Conservation (phyloP, 30 jellyfish, hydroid and myxozoan genomes). For the Hydractinia echinata region DNA sequence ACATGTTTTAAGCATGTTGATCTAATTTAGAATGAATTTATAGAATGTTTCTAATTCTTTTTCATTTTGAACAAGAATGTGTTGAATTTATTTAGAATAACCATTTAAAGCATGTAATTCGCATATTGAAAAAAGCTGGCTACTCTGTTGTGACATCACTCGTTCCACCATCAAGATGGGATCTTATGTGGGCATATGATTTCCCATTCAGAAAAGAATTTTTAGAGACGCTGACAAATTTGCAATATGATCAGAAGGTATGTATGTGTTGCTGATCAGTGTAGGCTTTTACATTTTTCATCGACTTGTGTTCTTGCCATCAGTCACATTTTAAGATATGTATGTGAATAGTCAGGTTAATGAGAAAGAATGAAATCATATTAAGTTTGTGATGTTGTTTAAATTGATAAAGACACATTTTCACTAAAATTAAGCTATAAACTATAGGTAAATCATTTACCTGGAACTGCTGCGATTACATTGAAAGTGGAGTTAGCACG, state of each 20-base stretch:
- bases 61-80: not conserved
- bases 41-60: too few relatives aligned
- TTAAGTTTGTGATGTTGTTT: not conserved
- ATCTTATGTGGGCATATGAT: slow-evolving; percentile 89
- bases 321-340: too few relatives aligned
- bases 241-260: slow-evolving; percentile 50
- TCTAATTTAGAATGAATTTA: too few relatives aligned
- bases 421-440: not conserved
- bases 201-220: slow-evolving; percentile 61
- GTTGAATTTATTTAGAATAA: slow-evolving; percentile 36
- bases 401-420: not conserved
- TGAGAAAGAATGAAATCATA: too few relatives aligned
- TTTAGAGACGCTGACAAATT: slow-evolving; percentile 34
- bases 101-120: slow-evolving; percentile 79
- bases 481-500: slow-evolving; percentile 86
- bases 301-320: too few relatives aligned
- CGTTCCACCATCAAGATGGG: slow-evolving; percentile 73
- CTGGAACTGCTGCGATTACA: slow-evolving; percentile 78
- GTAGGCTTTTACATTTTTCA: too few relatives aligned
- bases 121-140: slow-evolving; percentile 60
- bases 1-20: not conserved
- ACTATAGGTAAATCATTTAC: slow-evolving; percentile 75
- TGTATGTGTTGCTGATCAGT: not conserved
- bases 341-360: too few relatives aligned
- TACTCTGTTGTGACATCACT: slow-evolving; percentile 55